Evolutionary conservation across 1,140 invertebrate species (phyloP).

Genomic region (Kradibia gibbosae): DNA sequence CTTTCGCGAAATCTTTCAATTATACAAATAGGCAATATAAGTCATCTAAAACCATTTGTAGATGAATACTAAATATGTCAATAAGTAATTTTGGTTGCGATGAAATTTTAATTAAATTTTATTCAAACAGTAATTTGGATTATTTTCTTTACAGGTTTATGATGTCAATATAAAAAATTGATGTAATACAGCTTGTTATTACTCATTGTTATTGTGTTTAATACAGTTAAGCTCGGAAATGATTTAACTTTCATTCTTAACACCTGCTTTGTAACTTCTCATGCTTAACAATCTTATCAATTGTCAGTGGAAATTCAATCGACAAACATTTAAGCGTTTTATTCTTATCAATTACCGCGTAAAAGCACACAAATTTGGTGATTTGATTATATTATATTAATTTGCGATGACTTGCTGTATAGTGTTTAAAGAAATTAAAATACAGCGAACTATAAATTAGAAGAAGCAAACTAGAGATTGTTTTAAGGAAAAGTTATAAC

Average conservation of each 20-base stretch:
- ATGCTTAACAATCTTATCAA: constrained; percentile 15
- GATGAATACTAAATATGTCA: no score
- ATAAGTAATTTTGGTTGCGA: no score
- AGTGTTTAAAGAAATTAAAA: no score
- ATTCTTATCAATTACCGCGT: constrained; percentile 37
- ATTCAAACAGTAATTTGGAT: not conserved
- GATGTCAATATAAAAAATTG: constrained; percentile 5
- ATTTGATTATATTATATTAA: constrained; percentile 1
- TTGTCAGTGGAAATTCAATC: constrained; percentile 1
- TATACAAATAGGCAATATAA: no score
- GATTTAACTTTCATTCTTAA: constrained; percentile 7
- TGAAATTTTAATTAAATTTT: no score
- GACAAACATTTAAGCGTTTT: constrained; percentile 29
- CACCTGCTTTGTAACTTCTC: constrained; percentile 14
- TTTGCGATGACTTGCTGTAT: not conserved
- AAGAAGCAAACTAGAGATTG: no score
- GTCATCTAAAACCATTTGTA: no score
- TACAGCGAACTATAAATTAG: no score
- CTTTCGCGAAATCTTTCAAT: no score
- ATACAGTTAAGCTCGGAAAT: constrained; percentile 11
- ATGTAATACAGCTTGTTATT: not conserved
- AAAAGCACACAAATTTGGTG: not conserved
- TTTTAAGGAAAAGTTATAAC: no score
- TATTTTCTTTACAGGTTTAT: not conserved
- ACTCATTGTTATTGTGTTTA: not conserved